Base-by-base conservation (phyloP, 1,140 invertebrate species). In the Sitodiplosis mosellana region DNA sequence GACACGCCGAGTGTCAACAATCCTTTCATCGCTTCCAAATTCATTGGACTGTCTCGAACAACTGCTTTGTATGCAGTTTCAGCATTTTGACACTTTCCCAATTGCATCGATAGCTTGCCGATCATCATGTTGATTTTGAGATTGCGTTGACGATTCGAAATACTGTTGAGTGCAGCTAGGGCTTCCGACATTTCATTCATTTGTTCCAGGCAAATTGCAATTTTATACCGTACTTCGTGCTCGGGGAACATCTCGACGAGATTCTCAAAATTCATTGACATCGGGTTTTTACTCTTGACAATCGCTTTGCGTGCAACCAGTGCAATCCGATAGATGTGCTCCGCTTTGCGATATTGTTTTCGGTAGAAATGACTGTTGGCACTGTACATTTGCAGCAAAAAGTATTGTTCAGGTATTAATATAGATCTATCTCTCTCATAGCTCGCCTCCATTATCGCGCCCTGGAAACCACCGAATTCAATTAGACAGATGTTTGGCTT, bases 51-150 rank as follows among this genome's bases (percentile, higher is more conserved):
- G 59, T 83, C 81, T 59, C 74, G 70, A 14, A 87, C 54, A 15
- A 86, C 79, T 68, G 86, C 82, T 59, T 83, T 84, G 56, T 79
- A 86, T 19, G 75, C 74, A 1, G 74, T 72, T 34, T 80, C 74
- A 0, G 80, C 81, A 22, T 79, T 77, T 33, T 78, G 60, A 65
- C 73, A 74, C 34, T 75, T 75, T 0, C 51, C 50, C 52, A 72
- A 71, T 51, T 76, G 72, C 36, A 80, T 71, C 54, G 80, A 79
- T 48, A 86, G 65, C 55, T 77, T 77, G 10, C 75, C 82, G 33
- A 87, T 57, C 22, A 81, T 72, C 69, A 83, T 73, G 55, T 86
- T 82, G 2, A 83, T 70, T 55, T 76, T 77, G 6, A 77, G 62
- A 36, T 73, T 80, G 42, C 83, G 65, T 37, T 77, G 72, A 58